phyloP scores from a whole-genome alignment of 2,797 vertebrate species.

The Pangasius mekongensis region DNA sequence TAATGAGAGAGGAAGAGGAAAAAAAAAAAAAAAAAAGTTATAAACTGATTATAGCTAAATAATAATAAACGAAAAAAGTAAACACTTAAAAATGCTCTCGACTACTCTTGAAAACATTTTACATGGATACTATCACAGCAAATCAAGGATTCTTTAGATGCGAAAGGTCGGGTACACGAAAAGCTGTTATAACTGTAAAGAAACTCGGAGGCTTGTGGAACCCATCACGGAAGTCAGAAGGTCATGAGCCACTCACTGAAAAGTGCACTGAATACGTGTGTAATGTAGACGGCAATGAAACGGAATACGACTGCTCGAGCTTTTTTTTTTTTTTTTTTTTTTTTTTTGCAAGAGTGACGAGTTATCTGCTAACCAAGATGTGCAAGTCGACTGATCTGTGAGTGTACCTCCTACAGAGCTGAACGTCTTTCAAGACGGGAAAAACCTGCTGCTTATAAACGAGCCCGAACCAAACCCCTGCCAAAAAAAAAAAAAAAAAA shows the following conservation, averaged over 20 bases:
- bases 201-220: conserved; percentile 41
- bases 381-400: background rate
- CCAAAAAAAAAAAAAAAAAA: background rate
- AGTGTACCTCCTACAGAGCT: conserved; percentile 25
- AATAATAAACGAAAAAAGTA: conserved; percentile 67
- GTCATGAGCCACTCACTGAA: conserved; percentile 36
- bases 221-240: background rate
- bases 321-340: too few species aligned
- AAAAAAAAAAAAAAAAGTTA: conserved; percentile 63
- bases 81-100: conserved; percentile 57
- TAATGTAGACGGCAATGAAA: conserved; percentile 13
- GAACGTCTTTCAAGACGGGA: background rate
- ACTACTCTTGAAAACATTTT: conserved; percentile 67
- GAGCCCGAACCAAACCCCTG: background rate
- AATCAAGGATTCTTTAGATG: conserved; percentile 47
- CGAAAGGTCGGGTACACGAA: conserved; percentile 48
- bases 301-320: conserved; percentile 1
- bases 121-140: conserved; percentile 63
- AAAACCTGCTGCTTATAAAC: conserved; percentile 26
- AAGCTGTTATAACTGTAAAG: conserved; percentile 42
- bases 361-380: background rate
- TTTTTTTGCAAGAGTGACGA: background rate
- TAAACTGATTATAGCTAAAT: conserved; percentile 64
- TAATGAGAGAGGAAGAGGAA: conserved; percentile 45
- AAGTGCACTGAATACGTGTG: conserved; percentile 6